Conservation (phyloP, 2,797 vertebrate genomes). For the Dryobates pubescens region DNA sequence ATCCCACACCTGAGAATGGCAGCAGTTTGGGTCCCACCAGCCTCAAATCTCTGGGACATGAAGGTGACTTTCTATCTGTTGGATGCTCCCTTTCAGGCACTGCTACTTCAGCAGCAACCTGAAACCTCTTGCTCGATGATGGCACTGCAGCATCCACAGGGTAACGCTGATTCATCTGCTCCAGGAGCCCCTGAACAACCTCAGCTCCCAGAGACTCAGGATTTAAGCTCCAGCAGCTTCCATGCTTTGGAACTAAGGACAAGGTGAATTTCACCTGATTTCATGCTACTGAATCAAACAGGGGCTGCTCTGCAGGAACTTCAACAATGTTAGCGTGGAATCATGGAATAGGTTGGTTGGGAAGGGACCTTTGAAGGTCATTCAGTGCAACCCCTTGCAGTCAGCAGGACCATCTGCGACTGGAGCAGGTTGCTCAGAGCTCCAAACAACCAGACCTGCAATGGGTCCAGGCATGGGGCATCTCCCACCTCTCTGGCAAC, state of each 20-base stretch:
- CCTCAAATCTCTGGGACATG: rapidly evolving
- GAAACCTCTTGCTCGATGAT: not conserved
- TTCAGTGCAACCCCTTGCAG: not conserved
- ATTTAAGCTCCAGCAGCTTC: not conserved
- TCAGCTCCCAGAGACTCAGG: not conserved
- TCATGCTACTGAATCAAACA: not conserved
- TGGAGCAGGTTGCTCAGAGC: too few relatives aligned
- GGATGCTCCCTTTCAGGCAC: not conserved
- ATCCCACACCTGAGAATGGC: rapidly evolving
- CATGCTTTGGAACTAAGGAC: rapidly evolving
- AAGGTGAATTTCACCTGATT: not conserved
- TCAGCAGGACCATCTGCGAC: too few relatives aligned
- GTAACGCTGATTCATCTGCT: rapidly evolving
- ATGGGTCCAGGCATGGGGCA: too few relatives aligned
- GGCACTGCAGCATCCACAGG: rapidly evolving
- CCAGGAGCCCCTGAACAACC: not conserved
- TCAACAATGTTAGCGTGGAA: too few relatives aligned
- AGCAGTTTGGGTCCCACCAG: not conserved
- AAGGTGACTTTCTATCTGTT: not conserved
- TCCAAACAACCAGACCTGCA: too few relatives aligned
- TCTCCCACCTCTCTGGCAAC: too few relatives aligned
- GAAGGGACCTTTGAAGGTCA: not conserved
- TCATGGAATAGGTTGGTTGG: not conserved
- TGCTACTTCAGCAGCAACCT: not conserved
- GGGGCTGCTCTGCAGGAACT: rapidly evolving